Evolutionary conservation across 2,113 vertebrate genomes (phyloP).

Genomic region (Oceanodroma tethys): DNA sequence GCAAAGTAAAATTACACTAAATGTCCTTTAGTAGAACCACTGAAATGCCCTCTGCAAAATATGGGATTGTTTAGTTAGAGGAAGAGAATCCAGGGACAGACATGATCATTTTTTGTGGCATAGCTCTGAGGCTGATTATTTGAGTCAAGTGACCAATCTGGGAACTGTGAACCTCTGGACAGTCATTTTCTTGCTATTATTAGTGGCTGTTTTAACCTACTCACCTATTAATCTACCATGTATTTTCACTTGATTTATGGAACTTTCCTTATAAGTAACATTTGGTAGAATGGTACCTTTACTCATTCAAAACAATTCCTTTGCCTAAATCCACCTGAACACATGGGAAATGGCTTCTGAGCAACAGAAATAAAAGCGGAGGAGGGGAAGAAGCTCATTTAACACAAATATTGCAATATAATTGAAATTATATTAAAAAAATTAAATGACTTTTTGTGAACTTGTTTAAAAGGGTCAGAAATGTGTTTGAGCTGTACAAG

Average conservation of each 20-base stretch:
- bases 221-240: constrained; percentile 48
- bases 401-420: constrained; percentile 76
- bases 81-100: constrained; percentile 41
- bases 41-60: constrained; percentile 51
- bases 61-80: constrained; percentile 40
- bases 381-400: background rate
- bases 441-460: constrained; percentile 71
- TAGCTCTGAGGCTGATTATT: constrained; percentile 33
- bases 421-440: constrained; percentile 78
- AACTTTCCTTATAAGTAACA: constrained; percentile 19
- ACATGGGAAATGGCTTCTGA: background rate
- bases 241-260: constrained; percentile 39
- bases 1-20: constrained; percentile 54
- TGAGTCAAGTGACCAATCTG: constrained; percentile 30
- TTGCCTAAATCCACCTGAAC: constrained; percentile 24
- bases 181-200: constrained; percentile 26
- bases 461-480: constrained; percentile 79
- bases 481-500: constrained; percentile 73
- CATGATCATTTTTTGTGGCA: constrained; percentile 38
- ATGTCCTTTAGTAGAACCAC: constrained; percentile 21
- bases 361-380: constrained; percentile 5
- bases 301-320: constrained; percentile 34
- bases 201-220: constrained; percentile 56
- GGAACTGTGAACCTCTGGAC: constrained; percentile 38
- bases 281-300: background rate